These are phyloP conservation scores for Aplysina aerophoba DNA, from an alignment of 37 sponge, comb jelly and placozoan genomes.

Conservation along the genomic window DNA sequence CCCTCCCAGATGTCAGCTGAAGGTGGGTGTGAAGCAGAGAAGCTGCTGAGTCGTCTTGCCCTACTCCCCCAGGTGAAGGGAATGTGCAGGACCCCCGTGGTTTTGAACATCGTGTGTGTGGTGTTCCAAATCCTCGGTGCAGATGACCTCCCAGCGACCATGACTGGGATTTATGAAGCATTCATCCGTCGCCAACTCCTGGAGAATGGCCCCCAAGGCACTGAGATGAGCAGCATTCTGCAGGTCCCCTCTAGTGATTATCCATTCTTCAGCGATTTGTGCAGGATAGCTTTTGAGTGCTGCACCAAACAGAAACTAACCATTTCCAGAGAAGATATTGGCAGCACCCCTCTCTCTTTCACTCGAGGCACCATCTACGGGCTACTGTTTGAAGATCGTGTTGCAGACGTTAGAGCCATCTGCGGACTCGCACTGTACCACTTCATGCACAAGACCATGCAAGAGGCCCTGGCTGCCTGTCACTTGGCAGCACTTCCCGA, in stretches of 20 bases:
- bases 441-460: constrained; percentile 15
- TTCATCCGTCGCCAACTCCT: constrained; percentile 15
- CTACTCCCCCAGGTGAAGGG: constrained; percentile 14
- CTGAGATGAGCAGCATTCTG: neutral
- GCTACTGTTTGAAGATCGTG: constrained; percentile 9
- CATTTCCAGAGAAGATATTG: neutral
- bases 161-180: constrained; percentile 17
- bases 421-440: neutral
- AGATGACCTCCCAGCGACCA: neutral
- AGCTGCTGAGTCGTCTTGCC: neutral
- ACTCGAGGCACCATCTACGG: constrained; percentile 10
- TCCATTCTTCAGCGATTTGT: neutral
- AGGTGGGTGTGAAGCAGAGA: neutral
- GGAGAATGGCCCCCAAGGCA: neutral
- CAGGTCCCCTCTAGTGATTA: neutral
- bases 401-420: neutral
- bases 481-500: neutral
- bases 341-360: too few species aligned
- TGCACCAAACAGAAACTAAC: neutral
- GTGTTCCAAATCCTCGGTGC: constrained; percentile 3
- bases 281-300: neutral
- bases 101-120: constrained; percentile 12
- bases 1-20: neutral
- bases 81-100: constrained; percentile 11
- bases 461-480: constrained; percentile 26